These are phyloP conservation scores for Drosophila kikkawai DNA, from an alignment of 1,140 invertebrate species.

Conservation along the genomic window DNA sequence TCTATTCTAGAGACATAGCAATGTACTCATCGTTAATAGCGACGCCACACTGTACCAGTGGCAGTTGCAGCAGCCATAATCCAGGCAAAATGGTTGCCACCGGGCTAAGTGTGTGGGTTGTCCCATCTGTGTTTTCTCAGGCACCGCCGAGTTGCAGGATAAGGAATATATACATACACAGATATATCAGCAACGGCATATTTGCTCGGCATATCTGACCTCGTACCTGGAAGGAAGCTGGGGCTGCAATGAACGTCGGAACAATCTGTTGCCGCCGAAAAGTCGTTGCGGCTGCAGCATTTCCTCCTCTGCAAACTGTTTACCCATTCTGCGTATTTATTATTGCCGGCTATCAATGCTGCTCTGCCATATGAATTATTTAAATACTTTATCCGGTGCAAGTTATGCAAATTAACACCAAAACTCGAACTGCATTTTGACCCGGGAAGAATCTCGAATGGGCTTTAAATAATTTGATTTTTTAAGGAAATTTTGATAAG, in stretches of 20 bases:
- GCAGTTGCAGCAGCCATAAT: conserved; percentile 31
- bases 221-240: conserved; percentile 14
- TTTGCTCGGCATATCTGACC: conserved; percentile 21
- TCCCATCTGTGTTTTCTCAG: conserved; percentile 49
- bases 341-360: conserved; percentile 36
- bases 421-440: background rate
- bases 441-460: background rate
- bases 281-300: conserved; percentile 12
- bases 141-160: conserved; percentile 12
- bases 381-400: conserved; percentile 8
- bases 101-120: background rate
- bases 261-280: conserved; percentile 36
- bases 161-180: conserved; percentile 14
- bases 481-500: background rate
- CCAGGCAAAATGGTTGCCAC: conserved; percentile 27
- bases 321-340: conserved; percentile 48
- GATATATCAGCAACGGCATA: conserved; percentile 24
- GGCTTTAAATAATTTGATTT: background rate
- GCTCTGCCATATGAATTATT: conserved; percentile 35
- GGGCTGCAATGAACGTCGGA: conserved; percentile 19
- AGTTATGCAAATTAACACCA: conserved; percentile 6
- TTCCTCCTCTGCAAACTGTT: conserved; percentile 10
- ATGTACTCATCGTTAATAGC: background rate
- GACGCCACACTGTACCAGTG: conserved; percentile 23
- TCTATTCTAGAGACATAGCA: background rate